These are phyloP conservation scores for Acheta domesticus DNA, from an alignment of 2,888 invertebrate genomes.

Conservation along the genomic window DNA sequence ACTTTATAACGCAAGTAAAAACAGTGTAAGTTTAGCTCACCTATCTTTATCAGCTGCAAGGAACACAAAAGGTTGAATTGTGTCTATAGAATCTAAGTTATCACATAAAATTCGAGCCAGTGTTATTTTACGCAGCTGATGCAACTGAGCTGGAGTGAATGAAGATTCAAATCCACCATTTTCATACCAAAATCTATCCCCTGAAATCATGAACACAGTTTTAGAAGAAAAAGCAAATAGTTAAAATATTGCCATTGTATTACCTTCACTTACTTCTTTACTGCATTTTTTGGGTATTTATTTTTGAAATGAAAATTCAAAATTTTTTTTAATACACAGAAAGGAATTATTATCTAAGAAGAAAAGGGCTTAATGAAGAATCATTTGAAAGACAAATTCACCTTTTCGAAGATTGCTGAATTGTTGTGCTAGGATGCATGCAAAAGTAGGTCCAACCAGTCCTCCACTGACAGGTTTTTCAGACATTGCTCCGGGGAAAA, in stretches of 20 bases:
- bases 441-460: constrained; percentile 81
- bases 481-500: constrained; percentile 78
- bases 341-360: too few species aligned
- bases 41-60: constrained; percentile 55
- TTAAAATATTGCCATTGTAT: neutral
- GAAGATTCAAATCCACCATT: constrained; percentile 70
- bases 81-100: constrained; percentile 62
- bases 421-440: constrained; percentile 83
- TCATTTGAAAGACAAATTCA: constrained; percentile 42
- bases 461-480: constrained; percentile 77
- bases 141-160: constrained; percentile 72
- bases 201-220: constrained; percentile 25
- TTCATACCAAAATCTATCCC: constrained; percentile 60
- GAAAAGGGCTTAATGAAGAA: neutral
- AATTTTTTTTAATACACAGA: too few species aligned
- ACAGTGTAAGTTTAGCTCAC: constrained; percentile 34
- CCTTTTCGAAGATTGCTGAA: constrained; percentile 74
- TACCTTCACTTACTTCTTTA: too few species aligned
- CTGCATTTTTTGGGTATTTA: too few species aligned
- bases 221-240: neutral
- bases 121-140: constrained; percentile 66
- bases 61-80: constrained; percentile 68
- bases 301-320: too few species aligned
- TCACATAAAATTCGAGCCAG: constrained; percentile 70
- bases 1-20: neutral